Evolutionary conservation across 2,797 vertebrate species (phyloP), one percentile per base, ranked within the genome.

Genomic region (Spea hammondii): DNA sequence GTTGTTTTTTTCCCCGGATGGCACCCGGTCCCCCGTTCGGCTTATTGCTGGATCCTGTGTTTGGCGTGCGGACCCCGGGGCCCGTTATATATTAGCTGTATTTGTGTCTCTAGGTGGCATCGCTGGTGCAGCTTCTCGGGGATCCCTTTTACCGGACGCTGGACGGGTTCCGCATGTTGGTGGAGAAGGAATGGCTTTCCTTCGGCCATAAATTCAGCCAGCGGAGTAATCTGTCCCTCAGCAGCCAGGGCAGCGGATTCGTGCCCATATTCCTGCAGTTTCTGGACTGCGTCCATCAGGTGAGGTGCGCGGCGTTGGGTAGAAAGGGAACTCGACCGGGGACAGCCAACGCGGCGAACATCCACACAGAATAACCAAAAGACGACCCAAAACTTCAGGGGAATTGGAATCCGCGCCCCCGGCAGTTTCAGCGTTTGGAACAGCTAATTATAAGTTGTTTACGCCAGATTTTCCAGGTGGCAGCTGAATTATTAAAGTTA

Each of bases 151-250:
- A 99, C 88, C 93, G 98, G 82, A 99, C 97, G 0, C 91, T 99
- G 78, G 97, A 97, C 88, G 98, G 98, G 17, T 99, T 99, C 88
- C 94, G 94, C 87, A 94, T 96, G 91, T 90, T 99, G 85, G 90
- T 99, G 59, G 96, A 98, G 88, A 99, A 99, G 83, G 98, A 99
- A 54, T 99, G 98, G 98, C 92, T 99, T 57, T 99, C 97, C 5
- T 99, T 99, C 6, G 97, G 98, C 67, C 96, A 99, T 86, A 98
- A 97, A 79, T 99, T 98, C 92, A 97, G 94, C 89, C 97, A 99
- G 50, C 93, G 97, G 62, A 95, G 95, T 87, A 96, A 92, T 85
- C 90, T 98, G 84, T 95, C 92, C 73, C 95, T 95, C 83, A 95
- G 87, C 87, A 96, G 92, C 87, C 98, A 99, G 89, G 95, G 96